These are phyloP conservation scores for Ferrisia virgata DNA, from an alignment of 2,888 invertebrate genomes.

Conservation along the genomic window DNA sequence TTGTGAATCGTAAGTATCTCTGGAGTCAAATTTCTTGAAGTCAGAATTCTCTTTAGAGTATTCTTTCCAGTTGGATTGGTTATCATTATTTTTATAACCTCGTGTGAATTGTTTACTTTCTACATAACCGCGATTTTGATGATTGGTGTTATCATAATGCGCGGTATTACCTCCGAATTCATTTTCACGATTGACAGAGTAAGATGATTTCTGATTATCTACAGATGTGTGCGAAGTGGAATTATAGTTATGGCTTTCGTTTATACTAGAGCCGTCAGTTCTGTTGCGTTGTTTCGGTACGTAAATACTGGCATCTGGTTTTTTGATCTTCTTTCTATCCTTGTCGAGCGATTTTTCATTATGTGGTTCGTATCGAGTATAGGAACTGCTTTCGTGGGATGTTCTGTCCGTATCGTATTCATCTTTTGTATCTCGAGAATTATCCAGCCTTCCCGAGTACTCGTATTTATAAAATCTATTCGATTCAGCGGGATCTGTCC, in stretches of 20 bases:
- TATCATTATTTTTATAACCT: background rate
- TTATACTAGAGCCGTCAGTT: background rate
- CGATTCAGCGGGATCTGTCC: constrained; percentile 56
- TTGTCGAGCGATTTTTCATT: constrained; percentile 29
- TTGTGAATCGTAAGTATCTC: background rate
- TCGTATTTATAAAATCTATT: constrained; percentile 5
- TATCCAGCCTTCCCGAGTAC: background rate
- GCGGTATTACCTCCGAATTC: background rate
- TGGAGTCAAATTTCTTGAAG: background rate
- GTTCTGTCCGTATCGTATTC: background rate
- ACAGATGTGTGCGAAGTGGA: background rate
- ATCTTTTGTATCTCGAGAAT: background rate
- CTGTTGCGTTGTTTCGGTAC: constrained; percentile 47
- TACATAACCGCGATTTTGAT: background rate
- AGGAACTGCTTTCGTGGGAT: background rate
- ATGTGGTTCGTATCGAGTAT: background rate
- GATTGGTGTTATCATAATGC: background rate
- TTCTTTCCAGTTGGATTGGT: constrained; percentile 36
- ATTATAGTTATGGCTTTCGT: background rate
- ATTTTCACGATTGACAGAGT: background rate
- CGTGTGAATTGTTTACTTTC: constrained; percentile 10
- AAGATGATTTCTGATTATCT: constrained; percentile 8
- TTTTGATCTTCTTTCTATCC: constrained; percentile 45
- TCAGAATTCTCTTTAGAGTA: constrained; percentile 29
- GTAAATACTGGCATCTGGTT: constrained; percentile 48